Evolutionary conservation across 2,888 invertebrate species (phyloP), one percentile per base, ranked within the genome.

Genomic region (Synergus umbraculus): DNA sequence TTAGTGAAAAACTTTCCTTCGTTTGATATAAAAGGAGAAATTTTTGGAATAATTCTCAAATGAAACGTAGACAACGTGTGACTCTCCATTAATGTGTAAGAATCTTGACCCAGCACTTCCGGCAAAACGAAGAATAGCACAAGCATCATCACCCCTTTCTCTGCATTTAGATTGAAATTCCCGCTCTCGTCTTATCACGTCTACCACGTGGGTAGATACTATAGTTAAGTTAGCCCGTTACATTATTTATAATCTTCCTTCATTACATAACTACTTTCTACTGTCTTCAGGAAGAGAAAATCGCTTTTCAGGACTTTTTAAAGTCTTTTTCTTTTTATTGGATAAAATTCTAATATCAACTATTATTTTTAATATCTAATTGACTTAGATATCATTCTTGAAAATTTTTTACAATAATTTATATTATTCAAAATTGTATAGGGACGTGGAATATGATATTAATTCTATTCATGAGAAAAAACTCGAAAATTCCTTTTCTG

Each of bases 101-200:
- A 63, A 63, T 29, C 63, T 63, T 63, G 22, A 63, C 63, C 63
- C 29, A 63, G 29, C 63, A 63, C 29, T 63, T 63, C 29, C 29
- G 22, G 63, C 13, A 63, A 63, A 63, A 29, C 63, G 63, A 29
- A 63, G 63, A 60, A 60, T 60, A 22, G 60, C 60, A 60, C 60
- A 18, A 4, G 60, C 60, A 60, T 60, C 58, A 22, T 22, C 29
- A 12, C 22, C 63, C 18, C 29, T 13, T 29, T 22, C 29, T 13
- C 22, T 63, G 63, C 63, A 63, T 63, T 63, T 63, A 63, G 18
- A 63, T 63, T 63, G 63, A 63, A 29, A 63, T 29, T 63, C 63
- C 63, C 29, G 63, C 29, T 29, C 63, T 63, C 1, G 13, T 22
- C 29, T 63, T 63, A 29, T 63, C 63, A 63, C 63, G 63, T 63